Percentiles rank a stretch among this genome's conserved stretches.
Evolutionary conservation across 1,140 invertebrate species (phyloP).

Genomic region (Hormaphis cornu): DNA sequence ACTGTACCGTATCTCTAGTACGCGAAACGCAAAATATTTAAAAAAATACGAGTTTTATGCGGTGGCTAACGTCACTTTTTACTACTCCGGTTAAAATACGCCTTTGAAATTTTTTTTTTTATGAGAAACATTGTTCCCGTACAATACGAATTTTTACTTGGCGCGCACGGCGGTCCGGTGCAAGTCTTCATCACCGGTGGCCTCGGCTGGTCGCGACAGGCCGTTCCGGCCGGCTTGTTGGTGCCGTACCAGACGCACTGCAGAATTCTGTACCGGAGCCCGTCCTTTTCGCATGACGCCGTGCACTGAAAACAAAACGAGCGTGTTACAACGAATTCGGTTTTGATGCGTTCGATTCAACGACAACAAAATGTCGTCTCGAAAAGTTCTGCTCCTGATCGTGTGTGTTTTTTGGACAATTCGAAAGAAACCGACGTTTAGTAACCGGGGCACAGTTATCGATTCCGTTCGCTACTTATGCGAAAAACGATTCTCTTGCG

Average conservation of each 20-base stretch:
- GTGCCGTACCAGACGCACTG: conserved; percentile 81
- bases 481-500: no score
- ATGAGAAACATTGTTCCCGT: not conserved
- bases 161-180: conserved; percentile 54
- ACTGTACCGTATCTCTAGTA: no score
- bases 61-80: not conserved
- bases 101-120: not conserved
- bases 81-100: not conserved
- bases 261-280: conserved; percentile 70
- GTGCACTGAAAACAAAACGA: conserved; percentile 55
- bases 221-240: conserved; percentile 68
- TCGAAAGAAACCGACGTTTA: no score
- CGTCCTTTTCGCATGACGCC: conserved; percentile 59
- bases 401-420: no score
- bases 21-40: no score
- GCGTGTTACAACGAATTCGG: no score
- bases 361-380: no score
- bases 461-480: no score
- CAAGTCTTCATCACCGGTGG: conserved; percentile 68
- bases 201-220: conserved; percentile 61
- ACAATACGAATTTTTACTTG: conserved; percentile 39
- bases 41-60: conserved; percentile 1
- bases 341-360: no score
- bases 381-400: no score
- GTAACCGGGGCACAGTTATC: no score